These are phyloP conservation scores for Phaonia tiefii DNA, from an alignment of 2,888 invertebrate genomes.

Conservation along the genomic window DNA sequence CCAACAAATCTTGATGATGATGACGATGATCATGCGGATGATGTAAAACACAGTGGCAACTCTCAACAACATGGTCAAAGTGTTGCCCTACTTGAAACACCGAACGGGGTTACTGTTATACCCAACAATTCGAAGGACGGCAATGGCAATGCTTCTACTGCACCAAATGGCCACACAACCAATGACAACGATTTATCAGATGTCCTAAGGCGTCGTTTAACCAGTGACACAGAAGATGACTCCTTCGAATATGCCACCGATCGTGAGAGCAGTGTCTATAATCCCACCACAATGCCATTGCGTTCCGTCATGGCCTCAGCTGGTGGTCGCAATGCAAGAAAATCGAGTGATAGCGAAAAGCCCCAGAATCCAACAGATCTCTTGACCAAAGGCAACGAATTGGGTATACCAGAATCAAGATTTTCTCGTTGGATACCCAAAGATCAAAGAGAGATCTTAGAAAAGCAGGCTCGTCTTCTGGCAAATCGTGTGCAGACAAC, in stretches of 20 bases:
- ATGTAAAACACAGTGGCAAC: slow-evolving; percentile 55
- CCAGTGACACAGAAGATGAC: slow-evolving; percentile 75
- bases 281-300: slow-evolving; percentile 78
- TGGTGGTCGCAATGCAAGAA: slow-evolving; percentile 75
- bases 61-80: slow-evolving; percentile 75
- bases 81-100: slow-evolving; percentile 78
- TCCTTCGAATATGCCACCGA: slow-evolving; percentile 79
- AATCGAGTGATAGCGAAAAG: slow-evolving; percentile 69
- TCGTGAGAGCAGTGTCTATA: slow-evolving; percentile 79
- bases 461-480: slow-evolving; percentile 78
- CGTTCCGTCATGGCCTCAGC: slow-evolving; percentile 75
- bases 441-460: slow-evolving; percentile 79
- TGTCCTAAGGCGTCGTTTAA: slow-evolving; percentile 70
- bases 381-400: slow-evolving; percentile 76
- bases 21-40: slow-evolving; percentile 41
- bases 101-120: slow-evolving; percentile 77
- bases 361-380: slow-evolving; percentile 70
- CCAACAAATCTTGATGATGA: slow-evolving; percentile 14
- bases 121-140: background rate
- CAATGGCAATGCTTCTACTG: slow-evolving; percentile 69
- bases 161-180: slow-evolving; percentile 41
- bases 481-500: slow-evolving; percentile 73
- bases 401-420: slow-evolving; percentile 79
- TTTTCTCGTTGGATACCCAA: slow-evolving; percentile 79
- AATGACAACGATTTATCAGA: slow-evolving; percentile 71